Evolutionary conservation across 2,797 vertebrate genomes (phyloP), one percentile per base, ranked within the genome.

Genomic region (Euthynnus affinis): DNA sequence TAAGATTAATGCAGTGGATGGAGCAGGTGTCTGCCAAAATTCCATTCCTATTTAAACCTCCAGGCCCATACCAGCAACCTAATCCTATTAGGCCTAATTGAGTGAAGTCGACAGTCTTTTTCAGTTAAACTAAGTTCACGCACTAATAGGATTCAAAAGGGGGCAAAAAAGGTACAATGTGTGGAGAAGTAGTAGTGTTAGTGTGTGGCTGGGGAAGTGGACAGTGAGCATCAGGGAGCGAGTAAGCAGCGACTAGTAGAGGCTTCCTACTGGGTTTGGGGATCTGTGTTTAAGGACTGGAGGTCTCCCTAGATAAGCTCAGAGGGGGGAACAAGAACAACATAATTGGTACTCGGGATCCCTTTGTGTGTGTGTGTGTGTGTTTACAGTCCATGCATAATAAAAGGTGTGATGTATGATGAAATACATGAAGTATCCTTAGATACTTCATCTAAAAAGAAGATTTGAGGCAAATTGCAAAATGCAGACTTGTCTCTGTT

Each of bases 41-140:
- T 96, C 95, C 95, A 94, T 91, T 85, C 90, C 94, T 94, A 90
- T 96, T 97, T 97, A 97, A 97, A 96, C 94, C 94, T 96, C 92
- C 92, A 94, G 75, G 95, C 95, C 93, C 95, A 96, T 96, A 96
- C 95, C 94, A 95, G 93, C 95, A 86, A 92, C 94, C 85, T 98
- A 98, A 98, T 99, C 97, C 96, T 97, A 96, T 98, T 97, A 98
- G 93, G 94, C 88, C 93, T 96, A 98, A 98, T 97, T 97, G 96
- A 98, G 95, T 96, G 95, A 96, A 96, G 94, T 95, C 91, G 94
- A 93, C 93, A 96, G 95, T 95, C 95, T 96, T 97, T 96, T 96
- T 96, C 95, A 96, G 95, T 96, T 96, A 96, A 96, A 96, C 95
- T 94, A 96, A 96, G 96, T 97, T 97, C 94, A 96, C 92, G 92